Percentiles rank a stretch among this genome's conserved stretches.
Evolutionary conservation across 2,113 vertebrate genomes (phyloP).

Genomic region (Myanophis thanlyinensis): DNA sequence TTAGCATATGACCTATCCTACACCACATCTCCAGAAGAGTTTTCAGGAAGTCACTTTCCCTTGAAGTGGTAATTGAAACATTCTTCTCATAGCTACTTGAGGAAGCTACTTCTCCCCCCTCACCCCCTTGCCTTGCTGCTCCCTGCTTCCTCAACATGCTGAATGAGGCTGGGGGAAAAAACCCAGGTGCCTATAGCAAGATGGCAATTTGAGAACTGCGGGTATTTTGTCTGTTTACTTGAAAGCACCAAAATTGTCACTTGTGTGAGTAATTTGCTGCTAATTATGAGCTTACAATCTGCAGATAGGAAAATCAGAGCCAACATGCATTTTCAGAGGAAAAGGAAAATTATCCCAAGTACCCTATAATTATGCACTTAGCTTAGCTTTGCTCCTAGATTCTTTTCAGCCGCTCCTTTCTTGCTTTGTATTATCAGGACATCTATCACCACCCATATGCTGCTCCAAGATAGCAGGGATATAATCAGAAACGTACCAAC

Average conservation of each 20-base stretch:
- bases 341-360: constrained; percentile 75
- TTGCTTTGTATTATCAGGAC: constrained; percentile 44
- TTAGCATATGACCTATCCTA: not conserved
- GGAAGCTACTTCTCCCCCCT: constrained; percentile 4
- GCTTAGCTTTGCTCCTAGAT: constrained; percentile 59
- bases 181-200: constrained; percentile 67
- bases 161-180: constrained; percentile 44
- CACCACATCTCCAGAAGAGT: not conserved
- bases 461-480: not conserved
- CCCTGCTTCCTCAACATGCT: not conserved
- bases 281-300: constrained; percentile 79
- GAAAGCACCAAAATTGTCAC: constrained; percentile 78
- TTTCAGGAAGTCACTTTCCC: constrained; percentile 9
- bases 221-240: constrained; percentile 77
- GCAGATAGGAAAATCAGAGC: constrained; percentile 78
- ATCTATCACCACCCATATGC: constrained; percentile 42
- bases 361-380: constrained; percentile 77
- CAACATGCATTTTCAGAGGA: constrained; percentile 73
- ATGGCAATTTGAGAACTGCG: constrained; percentile 68
- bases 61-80: constrained; percentile 9
- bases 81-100: constrained; percentile 27
- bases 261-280: constrained; percentile 76
- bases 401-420: constrained; percentile 59
- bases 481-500: not conserved
- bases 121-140: not conserved